Base-by-base conservation (phyloP, 2,113 vertebrate genomes). In the Tachysurus vachellii region DNA sequence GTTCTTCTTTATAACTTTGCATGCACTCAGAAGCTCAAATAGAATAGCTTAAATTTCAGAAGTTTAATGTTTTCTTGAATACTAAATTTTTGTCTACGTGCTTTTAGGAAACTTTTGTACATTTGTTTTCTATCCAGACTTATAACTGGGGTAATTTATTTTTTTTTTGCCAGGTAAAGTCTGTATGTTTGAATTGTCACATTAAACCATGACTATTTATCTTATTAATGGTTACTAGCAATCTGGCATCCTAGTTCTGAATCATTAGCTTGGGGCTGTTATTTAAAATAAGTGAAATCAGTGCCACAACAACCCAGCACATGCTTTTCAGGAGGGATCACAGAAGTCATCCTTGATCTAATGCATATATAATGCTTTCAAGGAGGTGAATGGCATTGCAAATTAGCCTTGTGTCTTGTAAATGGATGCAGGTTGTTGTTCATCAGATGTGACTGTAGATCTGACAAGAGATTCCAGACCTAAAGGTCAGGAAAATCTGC, bases 401-500 rank as follows among this genome's bases (percentile, higher is more conserved):
- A 66, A 79, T 68, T 66, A 86, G 8, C 75, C 47, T 31, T 64
- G n/a, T 57, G 28, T 79, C 44, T 26, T 31, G 5, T 62, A 42
- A 23, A 10, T 12, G 21, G 59, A 17, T 0, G 1, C 23, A 50
- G 14, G 12, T 14, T 75, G 70, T 42, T 85, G 75, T 77, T 79
- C 62, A 28, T 80, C 75, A 80, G 7, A 36, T n/a, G 42, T 54
- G 28, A 8, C 61, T 42, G 59, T 14, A 56, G 56, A 62, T 76
- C 36, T 75, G 53, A 85, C 31, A 85, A 53, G 66, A 57, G 85
- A 64, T 47, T 42, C 71, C 42, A 28, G 26, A 53, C 7, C 12
- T 16, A 50, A 66, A 80, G 85, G 75, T 86, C 85, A 80, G 85
- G 75, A 68, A 59, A 79, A 21, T 80, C 85, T 66, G 44, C 17